phyloP scores from a whole-genome alignment of 1,140 invertebrate genomes.

The Euwallacea fornicatus region DNA sequence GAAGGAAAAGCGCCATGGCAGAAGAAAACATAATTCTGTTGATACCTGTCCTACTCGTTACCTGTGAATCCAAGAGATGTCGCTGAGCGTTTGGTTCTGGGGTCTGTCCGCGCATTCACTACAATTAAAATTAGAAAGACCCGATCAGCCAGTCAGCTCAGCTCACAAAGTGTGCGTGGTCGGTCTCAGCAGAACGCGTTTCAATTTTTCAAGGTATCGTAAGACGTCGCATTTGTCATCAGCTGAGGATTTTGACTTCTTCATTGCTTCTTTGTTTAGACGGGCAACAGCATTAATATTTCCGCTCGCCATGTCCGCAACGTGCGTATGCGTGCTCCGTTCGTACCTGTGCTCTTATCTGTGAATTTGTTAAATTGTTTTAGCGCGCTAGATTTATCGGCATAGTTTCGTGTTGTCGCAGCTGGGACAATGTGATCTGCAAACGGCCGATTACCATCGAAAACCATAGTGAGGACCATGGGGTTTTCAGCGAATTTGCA shows the following conservation, averaged over 20 bases:
- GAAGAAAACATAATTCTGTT: not conserved
- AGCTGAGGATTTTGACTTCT: slow-evolving; percentile 26
- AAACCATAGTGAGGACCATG: slow-evolving; percentile 59
- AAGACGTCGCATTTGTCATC: slow-evolving; percentile 24
- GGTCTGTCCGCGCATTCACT: slow-evolving; percentile 15
- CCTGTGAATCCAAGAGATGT: slow-evolving; percentile 29
- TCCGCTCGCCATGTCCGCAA: not conserved
- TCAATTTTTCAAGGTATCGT: slow-evolving; percentile 26
- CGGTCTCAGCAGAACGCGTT: slow-evolving; percentile 4
- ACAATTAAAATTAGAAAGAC: slow-evolving; percentile 38
- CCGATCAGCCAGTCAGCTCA: slow-evolving; percentile 18
- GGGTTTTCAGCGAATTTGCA: slow-evolving; percentile 83
- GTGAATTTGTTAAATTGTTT: not conserved
- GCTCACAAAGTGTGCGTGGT: slow-evolving; percentile 2
- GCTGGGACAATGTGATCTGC: slow-evolving; percentile 21
- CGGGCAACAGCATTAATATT: slow-evolving; percentile 8
- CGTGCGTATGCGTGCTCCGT: not conserved
- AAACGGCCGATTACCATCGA: not conserved
- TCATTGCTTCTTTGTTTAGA: slow-evolving; percentile 30
- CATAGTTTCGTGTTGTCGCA: not conserved
- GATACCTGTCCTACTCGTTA: slow-evolving; percentile 23
- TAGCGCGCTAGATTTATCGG: not conserved
- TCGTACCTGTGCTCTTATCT: slow-evolving; percentile 9
- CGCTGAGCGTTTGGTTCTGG: slow-evolving; percentile 27
- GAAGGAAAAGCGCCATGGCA: no score